Base-by-base conservation (phyloP, 2,797 vertebrate genomes). In the Tiaroga cobitis region DNA sequence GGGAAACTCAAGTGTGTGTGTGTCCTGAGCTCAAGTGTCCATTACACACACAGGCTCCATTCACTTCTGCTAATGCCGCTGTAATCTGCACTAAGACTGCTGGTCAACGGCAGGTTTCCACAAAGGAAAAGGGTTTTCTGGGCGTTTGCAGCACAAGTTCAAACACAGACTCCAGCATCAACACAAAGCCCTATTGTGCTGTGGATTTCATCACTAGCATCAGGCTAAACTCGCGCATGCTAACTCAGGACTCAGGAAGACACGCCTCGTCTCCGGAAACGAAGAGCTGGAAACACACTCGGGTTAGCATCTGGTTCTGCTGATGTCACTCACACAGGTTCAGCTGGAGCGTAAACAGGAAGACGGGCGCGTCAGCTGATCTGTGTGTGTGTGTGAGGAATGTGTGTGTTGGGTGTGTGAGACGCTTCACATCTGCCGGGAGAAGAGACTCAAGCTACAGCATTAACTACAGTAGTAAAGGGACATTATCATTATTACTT, bases 191-290 rank as follows among this genome's bases (percentile, higher is more conserved):
- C 72, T 74, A 74, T 34, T 74, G 46, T 74, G 46, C 72, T 4
- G 26, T 2, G 0, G 21, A 5, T 51, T 51, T 74, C 26, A 3
- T 19, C 46, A 32, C 43, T 19, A 19, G 19, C 70, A 49, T 70
- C 68, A 13, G 9, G 37, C 37, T 11, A 5, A 24, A 8, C 51
- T 8, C 51, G 7, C 51, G 26, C 46, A 43, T 16, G 61, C 21
- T 46, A 18, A 51, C 43, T 13, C 43, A 46, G 72, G 80, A n/a
- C 39, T 41, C 39, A 46, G 72, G 80, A 82, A 72, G 8, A 41
- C 68, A 26, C 51, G 19, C 51, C 51, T 54, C 26, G 34, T 15
- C 21, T 32, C 54, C 61, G 54, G 34, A 80, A 49, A 67, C 8
- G 18, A 21, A 5, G 21, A 32, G n/a, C n/a, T n/a, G n/a, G n/a